A percentile compares a stretch with the other conserved stretches of the same genome.
Evolutionary conservation across 2,113 vertebrate genomes (phyloP).

Genomic region (Elephantulus edwardii): DNA sequence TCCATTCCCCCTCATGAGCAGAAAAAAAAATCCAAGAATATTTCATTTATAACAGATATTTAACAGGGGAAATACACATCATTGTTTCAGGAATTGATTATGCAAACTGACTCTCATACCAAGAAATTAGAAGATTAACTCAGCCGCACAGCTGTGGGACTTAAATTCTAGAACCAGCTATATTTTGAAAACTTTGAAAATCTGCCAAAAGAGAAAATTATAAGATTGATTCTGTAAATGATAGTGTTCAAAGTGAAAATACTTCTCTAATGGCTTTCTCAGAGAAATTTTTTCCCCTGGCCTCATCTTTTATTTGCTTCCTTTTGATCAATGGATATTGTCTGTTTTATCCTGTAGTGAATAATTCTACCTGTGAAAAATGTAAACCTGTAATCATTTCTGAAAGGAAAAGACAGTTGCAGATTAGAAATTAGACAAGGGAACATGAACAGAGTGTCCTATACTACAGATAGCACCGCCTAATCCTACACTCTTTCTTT

Average conservation of each 20-base stretch:
- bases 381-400: conserved; percentile 29
- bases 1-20: conserved; percentile 26
- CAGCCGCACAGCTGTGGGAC: conserved; percentile 80
- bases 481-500: not conserved
- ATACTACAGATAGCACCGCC: not conserved
- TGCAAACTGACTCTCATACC: conserved; percentile 78
- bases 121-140: conserved; percentile 82
- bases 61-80: conserved; percentile 49
- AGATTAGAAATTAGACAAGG: not conserved
- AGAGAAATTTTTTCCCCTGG: not conserved
- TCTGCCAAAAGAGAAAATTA: conserved; percentile 85
- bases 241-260: conserved; percentile 73
- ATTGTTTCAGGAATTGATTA: conserved; percentile 82
- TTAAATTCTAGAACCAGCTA: conserved; percentile 80
- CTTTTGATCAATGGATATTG: conserved; percentile 46
- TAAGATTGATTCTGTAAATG: conserved; percentile 78
- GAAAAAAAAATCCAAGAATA: conserved; percentile 32
- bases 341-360: conserved; percentile 36
- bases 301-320: conserved; percentile 47
- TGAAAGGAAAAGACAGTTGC: not conserved
- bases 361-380: conserved; percentile 29
- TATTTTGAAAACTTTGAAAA: conserved; percentile 85
- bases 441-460: not conserved
- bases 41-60: conserved; percentile 23
- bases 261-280: conserved; percentile 74